Percentiles rank a stretch among this genome's conserved stretches.
phyloP scores from a whole-genome alignment of 2,888 invertebrate species.

The Drosophila aldrichi region DNA sequence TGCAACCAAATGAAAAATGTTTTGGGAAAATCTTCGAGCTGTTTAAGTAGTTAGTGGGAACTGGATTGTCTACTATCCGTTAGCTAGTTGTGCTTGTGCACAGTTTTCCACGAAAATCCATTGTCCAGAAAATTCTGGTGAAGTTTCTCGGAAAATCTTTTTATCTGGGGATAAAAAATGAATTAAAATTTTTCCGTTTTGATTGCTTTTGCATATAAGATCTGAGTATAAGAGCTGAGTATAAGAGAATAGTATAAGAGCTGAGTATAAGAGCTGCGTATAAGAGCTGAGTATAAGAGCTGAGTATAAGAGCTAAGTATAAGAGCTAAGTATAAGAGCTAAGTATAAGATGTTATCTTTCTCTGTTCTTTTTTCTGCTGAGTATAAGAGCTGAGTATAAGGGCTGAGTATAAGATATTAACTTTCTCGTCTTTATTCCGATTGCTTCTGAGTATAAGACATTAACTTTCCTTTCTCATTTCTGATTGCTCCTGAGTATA shows the following conservation, averaged over 20 bases:
- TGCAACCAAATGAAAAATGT: not conserved
- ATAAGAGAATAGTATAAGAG: too few relatives aligned
- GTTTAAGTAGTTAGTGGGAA: not conserved
- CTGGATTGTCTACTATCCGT: not conserved
- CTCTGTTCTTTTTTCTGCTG: too few relatives aligned
- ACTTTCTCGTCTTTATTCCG: not conserved
- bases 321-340: too few relatives aligned
- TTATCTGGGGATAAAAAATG: not conserved
- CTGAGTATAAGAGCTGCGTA: too few relatives aligned
- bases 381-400: too few relatives aligned
- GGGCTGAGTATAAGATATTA: too few relatives aligned
- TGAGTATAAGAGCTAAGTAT: too few relatives aligned
- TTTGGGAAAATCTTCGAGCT: not conserved
- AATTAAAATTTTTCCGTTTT: not conserved
- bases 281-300: too few relatives aligned
- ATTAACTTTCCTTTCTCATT: too few relatives aligned
- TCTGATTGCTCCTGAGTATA: not conserved
- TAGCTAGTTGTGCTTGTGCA: constrained; percentile 1
- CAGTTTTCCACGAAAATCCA: not conserved
- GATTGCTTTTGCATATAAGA: too few relatives aligned
- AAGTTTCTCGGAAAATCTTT: not conserved
- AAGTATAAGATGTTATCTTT: too few relatives aligned
- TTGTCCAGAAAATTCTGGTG: not conserved
- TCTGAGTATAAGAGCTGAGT: too few relatives aligned
- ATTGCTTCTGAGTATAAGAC: not conserved